Conservation (phyloP, 2,113 vertebrate species). For the Sinocyclocheilus anophthalmus region DNA sequence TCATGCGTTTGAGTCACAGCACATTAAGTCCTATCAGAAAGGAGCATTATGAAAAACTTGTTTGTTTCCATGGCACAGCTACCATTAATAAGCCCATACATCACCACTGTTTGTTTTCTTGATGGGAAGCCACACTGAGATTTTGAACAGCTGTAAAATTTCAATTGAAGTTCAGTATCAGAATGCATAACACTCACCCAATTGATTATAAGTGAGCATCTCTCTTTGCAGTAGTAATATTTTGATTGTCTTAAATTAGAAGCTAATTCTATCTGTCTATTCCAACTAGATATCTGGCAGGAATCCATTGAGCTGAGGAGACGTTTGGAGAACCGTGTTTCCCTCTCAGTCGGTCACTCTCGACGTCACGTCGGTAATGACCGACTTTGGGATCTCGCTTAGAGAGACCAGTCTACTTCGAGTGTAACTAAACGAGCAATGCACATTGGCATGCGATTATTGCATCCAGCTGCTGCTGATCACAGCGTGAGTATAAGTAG, state of each 20-base stretch:
- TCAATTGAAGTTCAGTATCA: background rate
- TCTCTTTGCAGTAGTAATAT: constrained; percentile 7
- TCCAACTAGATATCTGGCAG: constrained; percentile 1
- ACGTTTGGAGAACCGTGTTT: background rate
- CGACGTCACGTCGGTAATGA: too few species aligned
- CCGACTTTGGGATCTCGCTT: too few species aligned
- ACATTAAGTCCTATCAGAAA: constrained; percentile 7
- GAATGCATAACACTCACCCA: background rate
- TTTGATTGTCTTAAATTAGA: constrained; percentile 6
- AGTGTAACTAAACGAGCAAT: too few species aligned
- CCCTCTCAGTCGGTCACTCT: too few species aligned
- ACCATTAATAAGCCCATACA: constrained; percentile 12
- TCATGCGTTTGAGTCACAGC: background rate
- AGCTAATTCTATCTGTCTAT: background rate
- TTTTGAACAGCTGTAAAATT: constrained; percentile 34
- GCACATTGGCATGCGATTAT: too few species aligned
- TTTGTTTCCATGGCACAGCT: background rate
- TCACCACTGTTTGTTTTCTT: constrained; percentile 35
- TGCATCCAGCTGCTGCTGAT: too few species aligned
- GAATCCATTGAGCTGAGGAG: background rate
- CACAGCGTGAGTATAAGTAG: too few species aligned
- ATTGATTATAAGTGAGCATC: background rate
- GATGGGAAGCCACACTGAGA: constrained; percentile 32
- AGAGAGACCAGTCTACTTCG: too few species aligned
- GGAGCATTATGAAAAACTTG: background rate